These are phyloP conservation scores for Mus minutoides DNA, from an alignment of 2,797 vertebrate genomes.

Conservation along the genomic window DNA sequence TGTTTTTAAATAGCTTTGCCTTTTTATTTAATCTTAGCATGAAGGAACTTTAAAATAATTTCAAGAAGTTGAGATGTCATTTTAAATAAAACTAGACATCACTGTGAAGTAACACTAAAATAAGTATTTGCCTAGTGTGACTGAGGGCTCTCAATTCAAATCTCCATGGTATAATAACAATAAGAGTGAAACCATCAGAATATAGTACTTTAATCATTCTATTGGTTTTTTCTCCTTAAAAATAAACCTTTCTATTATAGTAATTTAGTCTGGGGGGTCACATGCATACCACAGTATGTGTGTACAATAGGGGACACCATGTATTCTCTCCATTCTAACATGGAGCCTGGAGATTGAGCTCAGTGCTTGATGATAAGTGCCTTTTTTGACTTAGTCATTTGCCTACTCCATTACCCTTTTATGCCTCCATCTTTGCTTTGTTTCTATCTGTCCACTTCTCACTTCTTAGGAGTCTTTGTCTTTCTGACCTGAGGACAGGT, in stretches of 20 bases:
- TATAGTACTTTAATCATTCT: not conserved
- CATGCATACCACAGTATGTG: not conserved
- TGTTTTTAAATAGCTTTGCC: slow-evolving; percentile 48
- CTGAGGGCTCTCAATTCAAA: not conserved
- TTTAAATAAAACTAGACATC: slow-evolving; percentile 54
- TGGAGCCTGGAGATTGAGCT: not conserved
- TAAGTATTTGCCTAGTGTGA: not conserved
- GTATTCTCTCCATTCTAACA: too few relatives aligned
- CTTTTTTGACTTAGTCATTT: not conserved
- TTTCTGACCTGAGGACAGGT: not conserved
- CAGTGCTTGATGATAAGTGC: not conserved
- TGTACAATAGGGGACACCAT: not conserved
- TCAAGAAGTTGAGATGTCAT: not conserved
- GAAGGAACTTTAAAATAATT: slow-evolving; percentile 53
- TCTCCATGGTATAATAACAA: not conserved
- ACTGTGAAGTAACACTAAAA: slow-evolving; percentile 44
- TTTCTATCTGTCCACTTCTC: not conserved
- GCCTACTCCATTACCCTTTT: not conserved
- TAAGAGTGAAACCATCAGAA: not conserved
- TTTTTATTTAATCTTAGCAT: slow-evolving; percentile 52
- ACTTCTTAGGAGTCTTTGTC: not conserved
- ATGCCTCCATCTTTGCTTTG: not conserved
- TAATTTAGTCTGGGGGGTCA: not conserved
- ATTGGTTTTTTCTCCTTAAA: not conserved
- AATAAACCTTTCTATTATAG: not conserved